A percentile compares a stretch with the other conserved stretches of the same genome.
These are phyloP conservation scores for Oithona nana DNA, from an alignment of 2,888 invertebrate species.

Conservation along the genomic window DNA sequence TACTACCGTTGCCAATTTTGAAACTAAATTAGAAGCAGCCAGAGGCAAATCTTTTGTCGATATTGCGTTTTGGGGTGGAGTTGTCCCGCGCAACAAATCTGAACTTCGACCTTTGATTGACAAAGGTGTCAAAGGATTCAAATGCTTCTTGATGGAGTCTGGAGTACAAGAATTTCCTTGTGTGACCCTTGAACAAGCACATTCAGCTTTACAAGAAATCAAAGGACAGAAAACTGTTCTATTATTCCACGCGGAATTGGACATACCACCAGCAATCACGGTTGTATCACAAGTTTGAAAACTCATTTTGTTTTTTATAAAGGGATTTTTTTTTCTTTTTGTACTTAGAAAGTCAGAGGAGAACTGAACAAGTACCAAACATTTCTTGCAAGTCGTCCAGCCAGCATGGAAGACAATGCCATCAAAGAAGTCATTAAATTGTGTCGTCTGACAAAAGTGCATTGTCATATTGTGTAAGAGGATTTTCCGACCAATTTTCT, in stretches of 20 bases:
- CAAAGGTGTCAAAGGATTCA: constrained; percentile 51
- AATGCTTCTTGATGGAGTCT: constrained; percentile 48
- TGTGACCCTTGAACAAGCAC: constrained; percentile 35
- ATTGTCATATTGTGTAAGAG: neutral
- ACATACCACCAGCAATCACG: too few species aligned
- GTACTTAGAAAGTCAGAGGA: neutral
- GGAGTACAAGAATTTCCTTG: constrained; percentile 48
- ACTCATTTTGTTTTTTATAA: too few species aligned
- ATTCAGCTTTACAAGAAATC: neutral
- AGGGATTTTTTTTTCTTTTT: neutral
- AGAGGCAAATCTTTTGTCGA: constrained; percentile 41
- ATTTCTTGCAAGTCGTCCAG: constrained; percentile 42
- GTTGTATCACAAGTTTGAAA: too few species aligned
- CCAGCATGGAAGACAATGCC: constrained; percentile 45
- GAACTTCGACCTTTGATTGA: constrained; percentile 38
- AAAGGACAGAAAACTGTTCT: neutral
- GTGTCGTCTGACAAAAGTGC: constrained; percentile 27
- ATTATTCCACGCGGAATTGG: neutral
- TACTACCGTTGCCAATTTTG: constrained; percentile 40
- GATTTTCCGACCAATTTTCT: too few species aligned
- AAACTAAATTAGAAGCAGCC: constrained; percentile 40
- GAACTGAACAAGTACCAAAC: constrained; percentile 41
- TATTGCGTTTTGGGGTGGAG: constrained; percentile 61
- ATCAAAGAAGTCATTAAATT: constrained; percentile 39
- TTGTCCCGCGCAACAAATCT: constrained; percentile 40